Percentiles rank a stretch among this genome's conserved stretches.
These are phyloP conservation scores for Stegodyphus mimosarum DNA, from an alignment of 1,140 invertebrate genomes.

Conservation along the genomic window DNA sequence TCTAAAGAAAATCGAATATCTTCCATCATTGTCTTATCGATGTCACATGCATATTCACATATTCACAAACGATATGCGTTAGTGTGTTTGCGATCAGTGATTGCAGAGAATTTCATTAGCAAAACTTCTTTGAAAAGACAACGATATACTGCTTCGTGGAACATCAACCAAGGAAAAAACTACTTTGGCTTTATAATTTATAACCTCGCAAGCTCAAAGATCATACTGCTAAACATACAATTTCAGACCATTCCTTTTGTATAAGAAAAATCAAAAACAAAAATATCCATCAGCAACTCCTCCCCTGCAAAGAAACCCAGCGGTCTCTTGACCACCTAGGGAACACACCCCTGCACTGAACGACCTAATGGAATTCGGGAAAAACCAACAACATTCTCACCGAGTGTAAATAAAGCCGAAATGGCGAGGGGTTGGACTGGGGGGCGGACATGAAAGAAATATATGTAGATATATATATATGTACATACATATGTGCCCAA, in stretches of 20 bases:
- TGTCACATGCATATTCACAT: too few relatives aligned
- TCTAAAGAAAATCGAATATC: too few relatives aligned
- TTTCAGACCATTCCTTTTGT: neutral
- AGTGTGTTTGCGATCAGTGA: too few relatives aligned
- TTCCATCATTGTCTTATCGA: too few relatives aligned
- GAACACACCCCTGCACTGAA: neutral
- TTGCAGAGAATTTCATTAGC: too few relatives aligned
- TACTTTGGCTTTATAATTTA: neutral
- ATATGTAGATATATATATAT: neutral
- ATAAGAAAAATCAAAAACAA: slow-evolving; percentile 11
- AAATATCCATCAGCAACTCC: too few relatives aligned
- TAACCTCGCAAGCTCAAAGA: too few relatives aligned
- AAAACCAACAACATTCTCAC: slow-evolving; percentile 44
- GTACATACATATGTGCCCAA: too few relatives aligned
- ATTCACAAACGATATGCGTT: too few relatives aligned
- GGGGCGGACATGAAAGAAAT: slow-evolving; percentile 7
- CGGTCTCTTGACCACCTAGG: slow-evolving; percentile 29
- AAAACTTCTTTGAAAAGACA: too few relatives aligned
- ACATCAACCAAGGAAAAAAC: neutral
- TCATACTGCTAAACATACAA: neutral
- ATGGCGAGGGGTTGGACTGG: neutral
- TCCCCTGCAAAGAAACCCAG: neutral
- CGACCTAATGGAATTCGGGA: slow-evolving; percentile 42
- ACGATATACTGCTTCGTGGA: neutral
- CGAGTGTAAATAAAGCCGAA: slow-evolving; percentile 41